Conservation (phyloP, 2,113 vertebrate genomes). For the Tenrec ecaudatus region DNA sequence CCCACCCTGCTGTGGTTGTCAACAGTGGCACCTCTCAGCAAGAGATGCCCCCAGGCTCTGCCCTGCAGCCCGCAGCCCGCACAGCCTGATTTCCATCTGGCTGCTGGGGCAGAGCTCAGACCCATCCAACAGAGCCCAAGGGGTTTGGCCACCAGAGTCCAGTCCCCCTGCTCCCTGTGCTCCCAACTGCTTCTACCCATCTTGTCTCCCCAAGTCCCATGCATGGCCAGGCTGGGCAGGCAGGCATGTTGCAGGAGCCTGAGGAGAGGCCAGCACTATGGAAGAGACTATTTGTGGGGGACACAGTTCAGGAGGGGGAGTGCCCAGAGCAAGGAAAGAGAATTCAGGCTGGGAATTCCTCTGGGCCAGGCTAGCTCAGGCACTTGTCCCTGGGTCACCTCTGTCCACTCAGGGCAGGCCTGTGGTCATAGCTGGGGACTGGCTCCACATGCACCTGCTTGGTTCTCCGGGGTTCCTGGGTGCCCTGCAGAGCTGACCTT, state of each 20-base stretch:
- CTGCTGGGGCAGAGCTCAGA: not conserved
- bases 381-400: not conserved
- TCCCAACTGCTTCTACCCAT: too few relatives aligned
- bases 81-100: too few relatives aligned
- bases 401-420: not conserved
- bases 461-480: not conserved
- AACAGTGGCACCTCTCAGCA: not conserved
- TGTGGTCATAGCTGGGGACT: not conserved
- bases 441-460: not conserved
- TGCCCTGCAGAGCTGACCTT: not conserved
- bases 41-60: not conserved
- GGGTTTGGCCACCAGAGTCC: not conserved
- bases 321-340: not conserved
- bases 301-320: not conserved
- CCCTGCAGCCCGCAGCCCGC: not conserved
- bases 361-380: not conserved
- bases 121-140: not conserved
- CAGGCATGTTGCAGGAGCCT: not conserved
- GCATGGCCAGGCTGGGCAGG: not conserved
- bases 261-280: not conserved
- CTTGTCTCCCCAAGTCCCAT: not conserved
- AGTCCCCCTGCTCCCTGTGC: fast-evolving
- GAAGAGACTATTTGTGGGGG: not conserved
- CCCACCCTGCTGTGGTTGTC: not conserved
- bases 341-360: not conserved